These are phyloP conservation scores for Polia nebulosa DNA, from an alignment of 2,888 invertebrate species.

Conservation along the genomic window DNA sequence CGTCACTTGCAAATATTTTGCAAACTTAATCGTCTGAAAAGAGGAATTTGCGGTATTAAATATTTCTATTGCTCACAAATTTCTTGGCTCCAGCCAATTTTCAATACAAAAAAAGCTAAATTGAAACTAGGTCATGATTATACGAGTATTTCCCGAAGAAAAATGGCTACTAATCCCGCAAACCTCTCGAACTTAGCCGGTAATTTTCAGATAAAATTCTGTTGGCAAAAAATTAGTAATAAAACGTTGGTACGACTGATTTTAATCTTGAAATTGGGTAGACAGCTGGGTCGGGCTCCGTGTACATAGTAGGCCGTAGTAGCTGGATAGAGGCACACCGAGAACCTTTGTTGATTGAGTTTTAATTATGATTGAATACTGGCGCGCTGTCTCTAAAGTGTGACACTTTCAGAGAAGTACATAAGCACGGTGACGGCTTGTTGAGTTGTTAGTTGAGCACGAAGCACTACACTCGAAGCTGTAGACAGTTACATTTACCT, in stretches of 20 bases:
- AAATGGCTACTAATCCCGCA: background rate
- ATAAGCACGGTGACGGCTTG: too few relatives aligned
- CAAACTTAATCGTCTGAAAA: background rate
- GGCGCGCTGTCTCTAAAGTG: background rate
- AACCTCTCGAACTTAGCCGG: background rate
- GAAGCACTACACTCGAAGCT: too few relatives aligned
- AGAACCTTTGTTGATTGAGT: slow-evolving; percentile 12
- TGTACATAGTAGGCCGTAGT: background rate
- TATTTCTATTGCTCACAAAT: background rate
- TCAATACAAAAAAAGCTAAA: background rate
- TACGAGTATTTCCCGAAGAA: background rate
- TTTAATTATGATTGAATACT: slow-evolving; percentile 42
- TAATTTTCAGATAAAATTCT: slow-evolving; percentile 17
- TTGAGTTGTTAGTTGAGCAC: too few relatives aligned
- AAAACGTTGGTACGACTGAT: slow-evolving; percentile 19
- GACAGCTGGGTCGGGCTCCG: slow-evolving; percentile 34
- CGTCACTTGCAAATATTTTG: background rate
- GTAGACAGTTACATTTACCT: too few relatives aligned
- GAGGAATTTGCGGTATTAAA: background rate
- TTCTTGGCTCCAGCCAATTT: background rate
- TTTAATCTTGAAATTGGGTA: slow-evolving; percentile 51
- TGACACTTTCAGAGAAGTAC: background rate
- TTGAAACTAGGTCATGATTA: background rate
- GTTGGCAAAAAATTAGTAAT: slow-evolving; percentile 2
- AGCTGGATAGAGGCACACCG: slow-evolving; percentile 7